Percentiles rank a stretch among this genome's conserved stretches.
These are phyloP conservation scores for Tachystola acroxantha DNA, from an alignment of 2,888 invertebrate genomes.

Conservation along the genomic window DNA sequence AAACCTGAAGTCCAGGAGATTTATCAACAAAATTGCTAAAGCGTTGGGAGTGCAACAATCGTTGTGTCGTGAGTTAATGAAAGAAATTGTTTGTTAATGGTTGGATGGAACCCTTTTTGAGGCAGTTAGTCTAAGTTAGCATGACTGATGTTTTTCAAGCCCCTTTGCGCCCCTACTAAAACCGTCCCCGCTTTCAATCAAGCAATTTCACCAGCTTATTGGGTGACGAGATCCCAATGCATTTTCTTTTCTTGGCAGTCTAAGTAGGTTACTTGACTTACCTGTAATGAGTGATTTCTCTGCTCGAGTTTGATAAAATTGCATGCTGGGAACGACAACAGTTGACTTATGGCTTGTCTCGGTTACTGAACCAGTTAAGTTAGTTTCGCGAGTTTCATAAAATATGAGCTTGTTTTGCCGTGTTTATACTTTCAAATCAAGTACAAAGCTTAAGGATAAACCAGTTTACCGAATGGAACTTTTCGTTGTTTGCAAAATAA, in stretches of 20 bases:
- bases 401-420: conserved; percentile 21
- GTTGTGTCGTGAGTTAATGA: too few relatives aligned
- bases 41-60: too few relatives aligned
- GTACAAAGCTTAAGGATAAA: conserved; percentile 1
- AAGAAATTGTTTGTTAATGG: too few relatives aligned
- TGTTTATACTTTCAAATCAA: conserved; percentile 31
- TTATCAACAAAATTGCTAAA: too few relatives aligned
- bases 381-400: conserved; percentile 34
- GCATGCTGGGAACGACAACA: conserved; percentile 39
- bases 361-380: conserved; percentile 29
- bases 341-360: conserved; percentile 37
- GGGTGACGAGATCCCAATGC: conserved; percentile 45
- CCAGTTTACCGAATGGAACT: not conserved
- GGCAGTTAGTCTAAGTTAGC: too few relatives aligned
- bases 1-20: too few relatives aligned
- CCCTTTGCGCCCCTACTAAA: not conserved
- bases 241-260: conserved; percentile 68
- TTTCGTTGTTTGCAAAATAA: not conserved
- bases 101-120: too few relatives aligned
- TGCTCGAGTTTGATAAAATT: conserved; percentile 54
- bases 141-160: too few relatives aligned
- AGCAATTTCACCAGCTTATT: conserved; percentile 60
- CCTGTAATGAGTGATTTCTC: conserved; percentile 58
- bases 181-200: conserved; percentile 16
- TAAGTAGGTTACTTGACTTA: conserved; percentile 50